Evolutionary conservation across 2,113 vertebrate species (phyloP).

Genomic region (Cairina moschata): DNA sequence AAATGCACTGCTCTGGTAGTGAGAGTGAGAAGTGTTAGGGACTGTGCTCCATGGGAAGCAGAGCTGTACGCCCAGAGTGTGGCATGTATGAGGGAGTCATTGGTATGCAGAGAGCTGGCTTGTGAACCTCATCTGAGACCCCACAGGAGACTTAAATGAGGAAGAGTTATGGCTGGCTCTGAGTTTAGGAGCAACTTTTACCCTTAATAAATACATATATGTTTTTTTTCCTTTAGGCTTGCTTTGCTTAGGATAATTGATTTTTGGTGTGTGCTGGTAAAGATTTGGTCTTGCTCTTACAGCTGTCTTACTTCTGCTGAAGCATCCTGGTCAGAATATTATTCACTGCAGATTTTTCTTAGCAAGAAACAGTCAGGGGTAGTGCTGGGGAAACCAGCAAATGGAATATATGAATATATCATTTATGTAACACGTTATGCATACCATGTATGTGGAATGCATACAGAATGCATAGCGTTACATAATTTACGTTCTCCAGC

Average conservation of each 20-base stretch:
- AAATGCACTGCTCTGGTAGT: accelerated
- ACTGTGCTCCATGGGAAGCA: neutral
- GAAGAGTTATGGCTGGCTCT: neutral
- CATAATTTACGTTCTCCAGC: neutral
- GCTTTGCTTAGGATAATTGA: neutral
- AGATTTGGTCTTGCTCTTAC: neutral
- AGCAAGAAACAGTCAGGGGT: neutral
- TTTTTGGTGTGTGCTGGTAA: neutral
- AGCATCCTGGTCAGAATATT: neutral
- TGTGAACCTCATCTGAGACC: neutral
- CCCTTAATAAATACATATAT: neutral
- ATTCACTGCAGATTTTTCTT: neutral
- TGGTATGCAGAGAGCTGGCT: neutral
- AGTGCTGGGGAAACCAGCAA: neutral
- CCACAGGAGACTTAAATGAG: neutral
- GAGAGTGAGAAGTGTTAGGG: accelerated
- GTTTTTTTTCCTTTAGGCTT: neutral
- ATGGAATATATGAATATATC: neutral
- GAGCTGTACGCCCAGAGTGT: neutral
- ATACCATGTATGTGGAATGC: neutral
- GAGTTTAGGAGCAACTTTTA: neutral
- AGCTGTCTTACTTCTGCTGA: neutral
- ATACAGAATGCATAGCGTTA: neutral
- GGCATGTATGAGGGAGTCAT: neutral
- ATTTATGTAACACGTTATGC: neutral